Evolutionary conservation across 2,113 vertebrate genomes (phyloP).

Genomic region (Alexandromys fortis): DNA sequence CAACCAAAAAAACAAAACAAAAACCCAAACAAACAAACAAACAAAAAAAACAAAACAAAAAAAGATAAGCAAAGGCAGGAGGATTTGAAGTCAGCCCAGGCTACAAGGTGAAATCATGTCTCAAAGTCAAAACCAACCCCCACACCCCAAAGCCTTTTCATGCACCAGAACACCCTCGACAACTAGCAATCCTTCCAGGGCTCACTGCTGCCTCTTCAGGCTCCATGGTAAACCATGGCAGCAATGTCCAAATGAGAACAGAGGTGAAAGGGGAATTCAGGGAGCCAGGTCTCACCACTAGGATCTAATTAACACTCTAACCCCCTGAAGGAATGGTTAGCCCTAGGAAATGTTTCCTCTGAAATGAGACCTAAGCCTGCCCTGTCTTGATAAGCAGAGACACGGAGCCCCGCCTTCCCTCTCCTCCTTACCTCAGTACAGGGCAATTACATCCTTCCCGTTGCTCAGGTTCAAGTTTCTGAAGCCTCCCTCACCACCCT

Average conservation of each 20-base stretch:
- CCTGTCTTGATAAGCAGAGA: background rate
- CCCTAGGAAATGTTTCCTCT: background rate
- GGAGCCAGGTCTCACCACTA: background rate
- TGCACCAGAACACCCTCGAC: too few relatives aligned
- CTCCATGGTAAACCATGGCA: background rate
- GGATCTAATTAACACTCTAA: background rate
- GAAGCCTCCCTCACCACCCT: background rate
- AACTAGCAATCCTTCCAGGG: too few relatives aligned
- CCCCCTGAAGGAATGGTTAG: background rate
- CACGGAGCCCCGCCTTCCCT: background rate
- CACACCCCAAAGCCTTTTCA: background rate
- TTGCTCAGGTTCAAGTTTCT: background rate
- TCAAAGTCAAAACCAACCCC: background rate
- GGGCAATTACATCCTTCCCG: background rate
- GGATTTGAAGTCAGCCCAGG: background rate
- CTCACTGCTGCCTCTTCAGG: background rate
- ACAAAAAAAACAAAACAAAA: too few relatives aligned
- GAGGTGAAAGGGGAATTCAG: conserved; percentile 9
- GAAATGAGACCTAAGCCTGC: background rate
- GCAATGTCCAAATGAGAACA: background rate
- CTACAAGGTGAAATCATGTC: background rate
- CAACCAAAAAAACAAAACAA: too few relatives aligned
- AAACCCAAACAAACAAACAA: too few relatives aligned
- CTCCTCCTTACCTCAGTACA: background rate
- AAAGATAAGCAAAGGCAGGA: background rate